Conservation (phyloP, 2,888 invertebrate genomes). For the Balanococcus diminutus region DNA sequence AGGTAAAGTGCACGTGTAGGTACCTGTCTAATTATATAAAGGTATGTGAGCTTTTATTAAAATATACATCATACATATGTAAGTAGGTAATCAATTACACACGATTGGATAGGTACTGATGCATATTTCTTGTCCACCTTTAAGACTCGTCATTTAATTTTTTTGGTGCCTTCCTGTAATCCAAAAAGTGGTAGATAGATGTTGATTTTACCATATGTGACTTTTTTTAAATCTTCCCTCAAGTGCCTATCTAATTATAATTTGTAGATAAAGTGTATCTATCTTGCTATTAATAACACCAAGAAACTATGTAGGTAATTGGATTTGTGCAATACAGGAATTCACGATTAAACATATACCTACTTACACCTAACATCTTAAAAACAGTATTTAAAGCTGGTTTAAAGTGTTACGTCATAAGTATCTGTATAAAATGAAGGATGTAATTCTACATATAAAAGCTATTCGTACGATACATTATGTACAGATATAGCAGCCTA, state of each 20-base stretch:
- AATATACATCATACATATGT: not conserved
- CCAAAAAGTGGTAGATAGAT: not conserved
- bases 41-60: too few species aligned
- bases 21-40: too few species aligned
- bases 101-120: too few species aligned
- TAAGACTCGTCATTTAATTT: not conserved
- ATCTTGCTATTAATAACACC: not conserved
- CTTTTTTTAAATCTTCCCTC: not conserved
- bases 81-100: not conserved
- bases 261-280: not conserved
- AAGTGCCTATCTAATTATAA: too few species aligned
- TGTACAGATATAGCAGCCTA: not conserved
- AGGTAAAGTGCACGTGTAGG: not conserved
- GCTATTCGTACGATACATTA: not conserved
- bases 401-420: not conserved
- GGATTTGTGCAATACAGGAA: not conserved
- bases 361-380: not conserved
- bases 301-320: not conserved
- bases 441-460: not conserved
- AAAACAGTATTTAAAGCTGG: conserved; percentile 13
- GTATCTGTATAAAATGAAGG: not conserved
- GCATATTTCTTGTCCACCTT: not conserved
- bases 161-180: not conserved
- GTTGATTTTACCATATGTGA: not conserved
- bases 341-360: not conserved